Conservation (phyloP, 2,797 vertebrate species). For the Perdix hodgsoniae region DNA sequence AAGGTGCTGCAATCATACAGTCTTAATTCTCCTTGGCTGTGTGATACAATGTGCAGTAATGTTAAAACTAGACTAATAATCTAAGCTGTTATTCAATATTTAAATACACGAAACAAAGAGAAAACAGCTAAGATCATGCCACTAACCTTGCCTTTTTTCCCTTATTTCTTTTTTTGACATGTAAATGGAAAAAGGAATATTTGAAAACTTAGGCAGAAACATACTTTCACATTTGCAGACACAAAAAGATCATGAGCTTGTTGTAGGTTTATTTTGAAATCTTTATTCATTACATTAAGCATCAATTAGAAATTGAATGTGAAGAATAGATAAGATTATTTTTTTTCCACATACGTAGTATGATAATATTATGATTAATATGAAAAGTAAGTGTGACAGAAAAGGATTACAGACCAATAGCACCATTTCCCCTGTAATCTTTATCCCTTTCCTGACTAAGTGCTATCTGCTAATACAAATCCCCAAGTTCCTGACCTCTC, state of each 20-base stretch:
- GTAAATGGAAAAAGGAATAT: background rate
- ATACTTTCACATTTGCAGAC: background rate
- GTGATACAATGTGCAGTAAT: background rate
- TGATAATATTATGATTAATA: background rate
- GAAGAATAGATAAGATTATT: background rate
- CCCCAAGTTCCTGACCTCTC: constrained; percentile 61
- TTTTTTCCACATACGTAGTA: background rate
- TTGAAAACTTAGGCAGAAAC: background rate
- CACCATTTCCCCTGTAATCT: constrained; percentile 38
- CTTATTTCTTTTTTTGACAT: background rate
- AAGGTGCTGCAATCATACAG: background rate
- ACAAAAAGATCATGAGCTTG: background rate
- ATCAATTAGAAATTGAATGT: constrained; percentile 21
- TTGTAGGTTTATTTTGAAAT: background rate
- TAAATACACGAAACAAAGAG: background rate
- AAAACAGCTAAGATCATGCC: background rate
- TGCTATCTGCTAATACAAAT: constrained; percentile 56
- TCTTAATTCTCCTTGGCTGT: background rate
- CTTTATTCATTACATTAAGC: background rate
- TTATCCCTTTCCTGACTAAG: constrained; percentile 49
- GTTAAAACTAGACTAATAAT: background rate
- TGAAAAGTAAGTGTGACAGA: constrained; percentile 34
- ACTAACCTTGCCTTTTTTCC: background rate
- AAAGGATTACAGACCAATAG: constrained; percentile 50
- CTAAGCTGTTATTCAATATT: background rate